Percentiles rank a stretch among this genome's conserved stretches.
These are phyloP conservation scores for Palloptera scutellata DNA, from an alignment of 2,888 invertebrate genomes.

Conservation along the genomic window DNA sequence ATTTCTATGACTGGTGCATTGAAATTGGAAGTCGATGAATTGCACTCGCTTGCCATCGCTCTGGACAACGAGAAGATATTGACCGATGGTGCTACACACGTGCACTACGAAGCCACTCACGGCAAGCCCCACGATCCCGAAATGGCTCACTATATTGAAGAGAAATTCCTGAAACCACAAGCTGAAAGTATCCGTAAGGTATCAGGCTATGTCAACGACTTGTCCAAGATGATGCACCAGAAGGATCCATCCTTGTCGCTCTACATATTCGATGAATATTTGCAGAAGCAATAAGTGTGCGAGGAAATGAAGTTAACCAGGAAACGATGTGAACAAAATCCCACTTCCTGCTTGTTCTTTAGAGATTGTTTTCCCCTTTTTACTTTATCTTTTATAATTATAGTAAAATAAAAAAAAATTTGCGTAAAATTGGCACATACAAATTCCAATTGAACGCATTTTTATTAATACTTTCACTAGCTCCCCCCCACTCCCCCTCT, in stretches of 20 bases:
- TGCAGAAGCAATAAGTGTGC: constrained; percentile 58
- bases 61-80: constrained; percentile 79
- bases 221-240: constrained; percentile 70
- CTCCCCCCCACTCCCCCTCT: background rate
- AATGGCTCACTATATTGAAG: constrained; percentile 78
- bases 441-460: constrained; percentile 19
- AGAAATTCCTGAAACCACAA: constrained; percentile 77
- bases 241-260: constrained; percentile 72
- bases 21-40: constrained; percentile 66
- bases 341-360: no score
- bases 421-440: background rate
- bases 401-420: no score
- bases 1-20: constrained; percentile 30
- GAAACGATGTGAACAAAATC: background rate
- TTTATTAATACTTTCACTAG: background rate
- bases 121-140: constrained; percentile 70
- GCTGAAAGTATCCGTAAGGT: constrained; percentile 73
- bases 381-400: no score
- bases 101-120: constrained; percentile 72
- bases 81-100: constrained; percentile 72
- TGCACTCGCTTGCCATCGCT: constrained; percentile 77
- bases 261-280: constrained; percentile 78
- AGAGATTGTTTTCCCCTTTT: no score
- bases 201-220: constrained; percentile 78
- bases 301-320: background rate